phyloP scores from a whole-genome alignment of 2,888 invertebrate genomes.

The Miltochrista miniata region DNA sequence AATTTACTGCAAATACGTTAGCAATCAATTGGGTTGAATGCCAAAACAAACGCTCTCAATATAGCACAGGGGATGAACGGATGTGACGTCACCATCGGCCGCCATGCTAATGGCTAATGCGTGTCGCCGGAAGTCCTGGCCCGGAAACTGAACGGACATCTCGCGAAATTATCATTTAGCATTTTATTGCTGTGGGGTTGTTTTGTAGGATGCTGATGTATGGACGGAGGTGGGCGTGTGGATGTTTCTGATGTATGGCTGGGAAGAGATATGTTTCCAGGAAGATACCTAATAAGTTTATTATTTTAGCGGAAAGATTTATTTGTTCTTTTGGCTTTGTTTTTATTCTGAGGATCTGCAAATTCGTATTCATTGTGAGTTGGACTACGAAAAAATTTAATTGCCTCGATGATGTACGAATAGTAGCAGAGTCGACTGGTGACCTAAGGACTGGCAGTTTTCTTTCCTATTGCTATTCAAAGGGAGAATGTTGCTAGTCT shows the following conservation, averaged over 20 bases:
- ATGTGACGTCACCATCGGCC: conserved; percentile 69
- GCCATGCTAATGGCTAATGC: conserved; percentile 80
- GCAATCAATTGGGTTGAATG: conserved; percentile 37
- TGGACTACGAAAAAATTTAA: too few relatives aligned
- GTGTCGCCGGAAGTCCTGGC: conserved; percentile 73
- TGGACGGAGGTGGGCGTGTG: conserved; percentile 11
- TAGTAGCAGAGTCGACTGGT: too few relatives aligned
- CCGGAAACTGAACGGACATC: conserved; percentile 74
- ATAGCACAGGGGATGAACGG: conserved; percentile 48
- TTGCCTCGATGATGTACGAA: too few relatives aligned
- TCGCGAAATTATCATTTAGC: conserved; percentile 77
- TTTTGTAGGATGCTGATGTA: conserved; percentile 24
- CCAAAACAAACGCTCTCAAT: conserved; percentile 37
- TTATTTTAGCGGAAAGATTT: neutral
- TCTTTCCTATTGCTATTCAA: too few relatives aligned
- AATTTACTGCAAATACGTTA: conserved; percentile 38
- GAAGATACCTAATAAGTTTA: neutral
- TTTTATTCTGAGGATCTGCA: too few relatives aligned
- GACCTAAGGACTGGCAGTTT: too few relatives aligned
- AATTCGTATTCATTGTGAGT: too few relatives aligned
- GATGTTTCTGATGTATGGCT: conserved; percentile 1
- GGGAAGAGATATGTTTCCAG: neutral
- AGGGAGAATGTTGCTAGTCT: too few relatives aligned
- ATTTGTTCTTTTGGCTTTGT: neutral
- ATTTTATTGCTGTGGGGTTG: conserved; percentile 63